phyloP scores from a whole-genome alignment of 1,140 invertebrate species.

The Drosophila ohnishii region DNA sequence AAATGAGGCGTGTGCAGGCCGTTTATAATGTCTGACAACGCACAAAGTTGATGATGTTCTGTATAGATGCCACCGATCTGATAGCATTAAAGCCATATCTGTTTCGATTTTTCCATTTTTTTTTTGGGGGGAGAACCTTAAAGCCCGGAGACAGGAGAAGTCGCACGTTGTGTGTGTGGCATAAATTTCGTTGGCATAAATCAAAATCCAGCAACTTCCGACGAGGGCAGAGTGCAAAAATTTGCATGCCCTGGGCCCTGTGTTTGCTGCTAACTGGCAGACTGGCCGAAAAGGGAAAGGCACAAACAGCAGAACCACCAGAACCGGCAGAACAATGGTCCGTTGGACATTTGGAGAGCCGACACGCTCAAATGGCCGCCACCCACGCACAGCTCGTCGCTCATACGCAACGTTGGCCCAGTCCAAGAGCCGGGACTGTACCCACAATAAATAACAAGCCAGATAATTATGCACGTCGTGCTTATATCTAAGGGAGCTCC shows the following conservation, averaged over 20 bases:
- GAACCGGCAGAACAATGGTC: constrained; percentile 47
- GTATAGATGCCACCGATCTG: constrained; percentile 44
- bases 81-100: constrained; percentile 58
- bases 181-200: constrained; percentile 82
- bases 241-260: constrained; percentile 62
- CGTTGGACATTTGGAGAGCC: constrained; percentile 59
- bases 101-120: constrained; percentile 1
- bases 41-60: constrained; percentile 56
- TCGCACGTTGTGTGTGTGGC: constrained; percentile 59
- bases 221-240: constrained; percentile 76
- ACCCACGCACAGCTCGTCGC: constrained; percentile 69
- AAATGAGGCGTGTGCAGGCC: constrained; percentile 82
- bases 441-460: constrained; percentile 71
- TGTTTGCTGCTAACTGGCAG: constrained; percentile 26
- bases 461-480: constrained; percentile 75
- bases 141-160: constrained; percentile 38
- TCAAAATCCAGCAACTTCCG: constrained; percentile 79
- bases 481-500: constrained; percentile 53
- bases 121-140: constrained; percentile 10
- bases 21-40: constrained; percentile 78
- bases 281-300: constrained; percentile 40
- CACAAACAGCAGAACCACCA: constrained; percentile 1
- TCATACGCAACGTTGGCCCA: constrained; percentile 70
- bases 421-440: constrained; percentile 32
- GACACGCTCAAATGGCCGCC: constrained; percentile 70